phyloP scores from a whole-genome alignment of 2,113 vertebrate species.

The Picathartes gymnocephalus region DNA sequence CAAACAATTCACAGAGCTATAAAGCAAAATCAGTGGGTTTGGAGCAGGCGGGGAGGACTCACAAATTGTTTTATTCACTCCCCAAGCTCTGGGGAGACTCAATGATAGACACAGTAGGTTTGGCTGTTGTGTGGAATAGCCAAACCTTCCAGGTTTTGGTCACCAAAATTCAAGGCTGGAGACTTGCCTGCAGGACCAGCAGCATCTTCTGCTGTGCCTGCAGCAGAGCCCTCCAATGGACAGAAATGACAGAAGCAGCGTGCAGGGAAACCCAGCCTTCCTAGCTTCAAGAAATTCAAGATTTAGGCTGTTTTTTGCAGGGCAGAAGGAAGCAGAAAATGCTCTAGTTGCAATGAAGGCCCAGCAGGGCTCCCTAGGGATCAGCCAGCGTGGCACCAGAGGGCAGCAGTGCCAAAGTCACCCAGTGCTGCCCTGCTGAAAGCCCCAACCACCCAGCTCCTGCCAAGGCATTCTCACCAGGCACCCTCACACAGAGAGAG shows the following conservation, averaged over 20 bases:
- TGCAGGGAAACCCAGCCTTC: background rate
- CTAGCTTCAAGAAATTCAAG: background rate
- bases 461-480: background rate
- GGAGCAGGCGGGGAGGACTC: background rate
- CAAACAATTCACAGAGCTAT: background rate
- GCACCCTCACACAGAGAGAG: background rate
- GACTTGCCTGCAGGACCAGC: background rate
- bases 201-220: background rate
- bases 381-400: background rate
- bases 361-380: background rate
- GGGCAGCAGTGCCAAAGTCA: slow-evolving; percentile 55
- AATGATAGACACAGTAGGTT: accelerated
- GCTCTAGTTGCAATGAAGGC: background rate
- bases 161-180: background rate
- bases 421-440: background rate
- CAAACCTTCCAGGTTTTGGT: background rate
- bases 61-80: background rate
- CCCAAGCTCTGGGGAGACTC: background rate
- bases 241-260: accelerated
- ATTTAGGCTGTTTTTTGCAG: background rate
- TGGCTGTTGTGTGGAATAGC: background rate
- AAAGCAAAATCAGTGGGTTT: background rate
- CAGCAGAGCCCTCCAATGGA: background rate
- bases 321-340: background rate
- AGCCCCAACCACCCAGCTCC: background rate